Base-by-base conservation (phyloP, 2,888 invertebrate species). In the Latrodectus hesperus region DNA sequence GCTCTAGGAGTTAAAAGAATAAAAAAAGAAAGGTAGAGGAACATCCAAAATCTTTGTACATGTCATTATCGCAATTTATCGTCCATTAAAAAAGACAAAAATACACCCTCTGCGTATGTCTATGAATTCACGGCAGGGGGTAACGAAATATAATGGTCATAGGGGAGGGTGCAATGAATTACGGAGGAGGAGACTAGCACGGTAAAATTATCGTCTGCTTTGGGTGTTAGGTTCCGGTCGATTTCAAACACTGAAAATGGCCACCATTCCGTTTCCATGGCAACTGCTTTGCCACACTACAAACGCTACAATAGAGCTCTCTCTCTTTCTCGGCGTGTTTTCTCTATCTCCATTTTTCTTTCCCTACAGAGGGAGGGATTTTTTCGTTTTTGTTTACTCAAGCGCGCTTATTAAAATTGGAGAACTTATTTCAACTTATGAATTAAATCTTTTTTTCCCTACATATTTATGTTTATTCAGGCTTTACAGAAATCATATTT, bases 221-320 rank as follows among this genome's bases (percentile, higher is more conserved):
- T 64, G 85, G 85, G 85, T 85, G 85, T 85, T 79, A 79, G 79
- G 85, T 85, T 85, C 85, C 85, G 85, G 85, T 85, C 85, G 85
- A 85, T 85, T 85, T 79, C 85, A 85, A 78, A 85, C 85, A 70
- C 85, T 80, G 79, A 85, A 85, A 85, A 85, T 85, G 85, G 85
- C 79, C 75, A 78, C 85, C 72, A 72, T 75, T 74, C 60, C 73
- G 85, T 80, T 75, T 26, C 79, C 60, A 79, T 70, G 64, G 70
- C 49, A 64, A 79, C 85, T 14, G 51, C 82, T 75, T 60, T 55
- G 75, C 75, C 60, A 70, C 77, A 55, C 79, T 74, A 84, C 73
- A 85, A 82, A 74, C 82, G 73, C 79, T 80, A 72, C 71, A 80
- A 60, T 72, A 53, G 55, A 55, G 26, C 26, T 60, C 6, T 38